These are phyloP conservation scores for Plestiodon gilberti DNA, from an alignment of 2,113 vertebrate genomes.

Conservation along the genomic window DNA sequence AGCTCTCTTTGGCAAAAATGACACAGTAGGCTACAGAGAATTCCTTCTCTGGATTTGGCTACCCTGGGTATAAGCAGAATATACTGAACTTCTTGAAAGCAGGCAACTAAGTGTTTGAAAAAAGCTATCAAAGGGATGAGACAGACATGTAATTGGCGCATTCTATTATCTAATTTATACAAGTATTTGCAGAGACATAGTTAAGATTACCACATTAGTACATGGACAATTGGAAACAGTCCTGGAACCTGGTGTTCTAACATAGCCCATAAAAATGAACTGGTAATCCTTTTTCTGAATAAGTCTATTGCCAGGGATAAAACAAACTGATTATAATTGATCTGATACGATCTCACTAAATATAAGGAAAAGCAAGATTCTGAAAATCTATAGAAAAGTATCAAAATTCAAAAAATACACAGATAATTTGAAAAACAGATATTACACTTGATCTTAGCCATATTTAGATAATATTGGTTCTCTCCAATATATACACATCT, in stretches of 20 bases:
- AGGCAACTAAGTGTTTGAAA: background rate
- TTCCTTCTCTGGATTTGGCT: too few species aligned
- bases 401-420: background rate
- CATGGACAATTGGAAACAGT: background rate
- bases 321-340: constrained; percentile 9
- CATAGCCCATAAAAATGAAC: background rate
- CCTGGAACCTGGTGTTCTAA: background rate
- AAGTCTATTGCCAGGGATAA: background rate
- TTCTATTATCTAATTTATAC: background rate
- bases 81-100: background rate
- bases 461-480: background rate
- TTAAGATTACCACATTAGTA: background rate
- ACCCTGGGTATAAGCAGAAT: background rate
- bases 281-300: background rate
- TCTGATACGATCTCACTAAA: background rate
- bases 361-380: background rate
- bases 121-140: background rate
- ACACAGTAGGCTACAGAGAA: too few species aligned
- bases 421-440: background rate
- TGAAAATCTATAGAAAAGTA: background rate
- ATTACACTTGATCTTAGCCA: background rate
- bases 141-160: background rate
- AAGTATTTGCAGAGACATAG: background rate
- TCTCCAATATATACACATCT: background rate
- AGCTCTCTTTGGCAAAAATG: too few species aligned